Evolutionary conservation across 1,140 invertebrate species (phyloP).

Genomic region (Heterodera carotae): DNA sequence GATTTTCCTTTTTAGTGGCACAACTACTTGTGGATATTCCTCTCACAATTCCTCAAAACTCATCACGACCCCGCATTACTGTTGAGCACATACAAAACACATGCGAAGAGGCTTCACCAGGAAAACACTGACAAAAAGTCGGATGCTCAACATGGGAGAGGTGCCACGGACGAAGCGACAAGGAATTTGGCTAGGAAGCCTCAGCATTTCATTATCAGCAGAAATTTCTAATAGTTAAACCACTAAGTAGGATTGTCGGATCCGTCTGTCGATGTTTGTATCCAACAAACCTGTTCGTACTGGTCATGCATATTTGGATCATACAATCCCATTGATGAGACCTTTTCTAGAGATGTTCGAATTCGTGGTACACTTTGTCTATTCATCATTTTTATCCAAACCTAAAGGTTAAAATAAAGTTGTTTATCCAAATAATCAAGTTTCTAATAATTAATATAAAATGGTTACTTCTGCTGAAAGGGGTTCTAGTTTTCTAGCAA

Average conservation of each 20-base stretch:
- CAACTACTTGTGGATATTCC: slow-evolving; percentile 62
- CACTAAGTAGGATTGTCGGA: neutral
- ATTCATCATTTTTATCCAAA: neutral
- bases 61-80: slow-evolving; percentile 30
- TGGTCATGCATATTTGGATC: slow-evolving; percentile 1
- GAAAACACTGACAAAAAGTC: neutral
- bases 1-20: slow-evolving; percentile 42
- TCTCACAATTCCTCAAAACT: slow-evolving; percentile 42
- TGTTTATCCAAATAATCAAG: too few species aligned
- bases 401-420: neutral
- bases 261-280: neutral
- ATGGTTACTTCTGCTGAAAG: too few species aligned
- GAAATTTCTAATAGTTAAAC: neutral
- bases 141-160: neutral
- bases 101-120: slow-evolving; percentile 16
- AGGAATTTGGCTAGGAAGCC: neutral
- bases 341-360: neutral
- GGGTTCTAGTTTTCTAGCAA: too few species aligned
- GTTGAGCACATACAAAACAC: slow-evolving; percentile 23
- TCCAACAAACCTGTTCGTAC: neutral
- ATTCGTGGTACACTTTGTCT: neutral
- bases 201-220: neutral
- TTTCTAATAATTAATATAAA: too few species aligned
- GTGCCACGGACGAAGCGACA: neutral
- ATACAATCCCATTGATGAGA: neutral